Conservation (phyloP, 2,113 vertebrate species). For the Deroptyus accipitrinus region DNA sequence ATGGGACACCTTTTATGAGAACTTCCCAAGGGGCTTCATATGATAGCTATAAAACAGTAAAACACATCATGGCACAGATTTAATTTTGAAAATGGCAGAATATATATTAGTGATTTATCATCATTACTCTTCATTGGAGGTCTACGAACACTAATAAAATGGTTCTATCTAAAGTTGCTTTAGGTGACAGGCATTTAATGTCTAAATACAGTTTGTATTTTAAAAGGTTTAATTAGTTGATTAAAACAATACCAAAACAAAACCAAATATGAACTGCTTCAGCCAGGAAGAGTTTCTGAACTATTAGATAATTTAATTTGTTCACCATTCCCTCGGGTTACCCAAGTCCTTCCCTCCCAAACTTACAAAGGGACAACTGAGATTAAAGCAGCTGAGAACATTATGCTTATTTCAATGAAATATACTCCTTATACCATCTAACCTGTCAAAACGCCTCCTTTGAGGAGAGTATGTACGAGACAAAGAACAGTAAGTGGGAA, state of each 20-base stretch:
- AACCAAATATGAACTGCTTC: neutral
- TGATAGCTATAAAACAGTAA: constrained; percentile 53
- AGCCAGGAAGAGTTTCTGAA: neutral
- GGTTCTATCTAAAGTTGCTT: constrained; percentile 14
- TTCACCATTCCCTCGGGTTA: neutral
- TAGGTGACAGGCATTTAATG: constrained; percentile 33
- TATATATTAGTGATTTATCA: constrained; percentile 65
- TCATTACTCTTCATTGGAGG: constrained; percentile 16
- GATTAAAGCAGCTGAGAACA: neutral
- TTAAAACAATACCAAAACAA: neutral
- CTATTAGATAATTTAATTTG: neutral
- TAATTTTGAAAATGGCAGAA: constrained; percentile 68
- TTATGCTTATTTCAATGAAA: neutral
- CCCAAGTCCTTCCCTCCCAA: neutral
- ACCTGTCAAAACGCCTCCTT: neutral
- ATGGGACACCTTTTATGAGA: constrained; percentile 54
- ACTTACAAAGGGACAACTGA: neutral
- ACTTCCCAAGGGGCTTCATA: constrained; percentile 47
- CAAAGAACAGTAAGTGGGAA: neutral
- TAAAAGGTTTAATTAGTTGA: neutral
- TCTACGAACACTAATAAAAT: constrained; percentile 53
- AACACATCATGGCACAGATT: constrained; percentile 55
- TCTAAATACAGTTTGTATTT: neutral
- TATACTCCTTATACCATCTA: neutral
- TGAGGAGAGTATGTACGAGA: neutral